Evolutionary conservation across 2,888 invertebrate genomes (phyloP).

Genomic region (Catocala fraxini): DNA sequence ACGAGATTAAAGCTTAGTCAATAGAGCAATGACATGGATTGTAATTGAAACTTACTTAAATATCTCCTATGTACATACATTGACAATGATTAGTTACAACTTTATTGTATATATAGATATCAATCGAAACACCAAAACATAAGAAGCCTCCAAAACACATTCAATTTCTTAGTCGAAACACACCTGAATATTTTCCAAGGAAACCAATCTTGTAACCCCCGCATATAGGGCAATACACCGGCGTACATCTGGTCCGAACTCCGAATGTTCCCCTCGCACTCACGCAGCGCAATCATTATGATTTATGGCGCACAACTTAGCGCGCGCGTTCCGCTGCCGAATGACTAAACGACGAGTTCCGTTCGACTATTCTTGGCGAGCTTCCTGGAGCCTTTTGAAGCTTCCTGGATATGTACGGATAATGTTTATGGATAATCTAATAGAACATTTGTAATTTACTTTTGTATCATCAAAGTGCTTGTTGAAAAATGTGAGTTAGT

Average conservation of each 20-base stretch:
- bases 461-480: too few relatives aligned
- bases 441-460: too few relatives aligned
- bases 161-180: neutral
- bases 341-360: conserved; percentile 50
- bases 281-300: conserved; percentile 40
- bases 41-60: too few relatives aligned
- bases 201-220: conserved; percentile 21
- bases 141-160: neutral
- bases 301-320: conserved; percentile 46
- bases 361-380: conserved; percentile 43
- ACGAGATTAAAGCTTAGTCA: too few relatives aligned
- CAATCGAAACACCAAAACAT: neutral
- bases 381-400: conserved; percentile 12
- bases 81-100: too few relatives aligned
- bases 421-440: neutral
- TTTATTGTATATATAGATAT: neutral
- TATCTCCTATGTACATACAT: too few relatives aligned
- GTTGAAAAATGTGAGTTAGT: too few relatives aligned
- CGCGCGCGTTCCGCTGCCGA: conserved; percentile 43
- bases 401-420: conserved; percentile 10
- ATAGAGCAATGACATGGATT: too few relatives aligned
- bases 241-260: conserved; percentile 29
- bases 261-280: conserved; percentile 19
- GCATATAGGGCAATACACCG: conserved; percentile 35
- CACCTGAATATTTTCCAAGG: neutral